A percentile compares a stretch with the other conserved stretches of the same genome.
phyloP scores from a whole-genome alignment of 2,888 invertebrate genomes.

The Drymonia ruficornis region DNA sequence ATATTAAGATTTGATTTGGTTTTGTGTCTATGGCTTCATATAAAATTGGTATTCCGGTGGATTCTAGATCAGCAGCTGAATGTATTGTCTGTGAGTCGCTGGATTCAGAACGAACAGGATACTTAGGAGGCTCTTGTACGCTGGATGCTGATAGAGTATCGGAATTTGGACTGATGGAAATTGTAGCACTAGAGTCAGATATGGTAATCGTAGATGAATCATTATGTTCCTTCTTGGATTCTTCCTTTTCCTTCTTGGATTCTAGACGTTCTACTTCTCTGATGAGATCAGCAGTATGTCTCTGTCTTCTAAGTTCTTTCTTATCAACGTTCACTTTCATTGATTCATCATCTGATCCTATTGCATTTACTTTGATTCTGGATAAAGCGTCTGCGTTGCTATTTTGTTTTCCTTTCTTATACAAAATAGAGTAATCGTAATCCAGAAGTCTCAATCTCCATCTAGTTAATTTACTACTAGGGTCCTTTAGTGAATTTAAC shows the following conservation, averaged over 20 bases:
- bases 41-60: background rate
- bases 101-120: background rate
- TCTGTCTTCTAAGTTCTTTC: conserved; percentile 28
- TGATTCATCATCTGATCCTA: background rate
- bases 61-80: background rate
- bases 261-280: too few relatives aligned
- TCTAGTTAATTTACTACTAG: background rate
- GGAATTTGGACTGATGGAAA: too few relatives aligned
- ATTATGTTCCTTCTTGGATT: too few relatives aligned
- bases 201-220: too few relatives aligned
- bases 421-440: background rate
- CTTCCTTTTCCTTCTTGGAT: too few relatives aligned
- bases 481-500: conserved; percentile 1
- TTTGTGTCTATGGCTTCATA: background rate
- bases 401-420: conserved; percentile 1
- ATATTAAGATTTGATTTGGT: background rate
- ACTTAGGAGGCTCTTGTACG: too few relatives aligned
- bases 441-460: background rate
- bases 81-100: background rate
- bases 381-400: background rate
- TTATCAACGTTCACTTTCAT: conserved; percentile 1
- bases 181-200: too few relatives aligned
- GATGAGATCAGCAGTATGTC: too few relatives aligned
- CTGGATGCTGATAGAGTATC: too few relatives aligned
- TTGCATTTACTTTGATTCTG: background rate